Percentiles rank a stretch among this genome's conserved stretches.
Evolutionary conservation across 2,888 invertebrate genomes (phyloP).

Genomic region (Criorhina ranunculi): DNA sequence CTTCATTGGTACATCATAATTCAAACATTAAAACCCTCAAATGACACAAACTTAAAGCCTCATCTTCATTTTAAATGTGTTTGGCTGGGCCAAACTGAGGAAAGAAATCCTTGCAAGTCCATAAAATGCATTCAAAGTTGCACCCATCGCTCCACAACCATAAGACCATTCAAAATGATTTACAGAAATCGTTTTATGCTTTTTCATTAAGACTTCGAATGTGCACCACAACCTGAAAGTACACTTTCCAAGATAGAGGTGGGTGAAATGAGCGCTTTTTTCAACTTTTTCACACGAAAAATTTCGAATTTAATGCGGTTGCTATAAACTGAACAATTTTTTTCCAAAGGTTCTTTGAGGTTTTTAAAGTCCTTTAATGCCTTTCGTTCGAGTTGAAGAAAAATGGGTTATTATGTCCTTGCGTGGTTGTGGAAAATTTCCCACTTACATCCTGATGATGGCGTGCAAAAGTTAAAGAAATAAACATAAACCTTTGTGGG

Average conservation of each 20-base stretch:
- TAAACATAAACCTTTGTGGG: slow-evolving; percentile 19
- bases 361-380: slow-evolving; percentile 25
- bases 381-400: neutral
- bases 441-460: slow-evolving; percentile 40
- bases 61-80: slow-evolving; percentile 33
- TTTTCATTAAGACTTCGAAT: slow-evolving; percentile 56
- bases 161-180: slow-evolving; percentile 57
- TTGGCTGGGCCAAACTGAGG: neutral
- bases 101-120: slow-evolving; percentile 44
- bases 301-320: slow-evolving; percentile 17
- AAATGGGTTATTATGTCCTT: slow-evolving; percentile 53
- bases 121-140: slow-evolving; percentile 61
- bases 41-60: slow-evolving; percentile 44
- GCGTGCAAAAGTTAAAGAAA: slow-evolving; percentile 65
- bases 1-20: slow-evolving; percentile 3
- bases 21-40: slow-evolving; percentile 26
- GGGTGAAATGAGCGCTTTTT: too few relatives aligned
- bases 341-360: slow-evolving; percentile 3
- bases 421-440: slow-evolving; percentile 55
- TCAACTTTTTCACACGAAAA: slow-evolving; percentile 35
- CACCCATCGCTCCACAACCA: neutral
- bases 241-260: neutral
- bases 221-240: slow-evolving; percentile 20
- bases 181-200: slow-evolving; percentile 66
- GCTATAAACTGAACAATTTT: slow-evolving; percentile 3